These are phyloP conservation scores for Anoplopoma fimbria DNA, from an alignment of 2,113 vertebrate genomes.

Conservation along the genomic window DNA sequence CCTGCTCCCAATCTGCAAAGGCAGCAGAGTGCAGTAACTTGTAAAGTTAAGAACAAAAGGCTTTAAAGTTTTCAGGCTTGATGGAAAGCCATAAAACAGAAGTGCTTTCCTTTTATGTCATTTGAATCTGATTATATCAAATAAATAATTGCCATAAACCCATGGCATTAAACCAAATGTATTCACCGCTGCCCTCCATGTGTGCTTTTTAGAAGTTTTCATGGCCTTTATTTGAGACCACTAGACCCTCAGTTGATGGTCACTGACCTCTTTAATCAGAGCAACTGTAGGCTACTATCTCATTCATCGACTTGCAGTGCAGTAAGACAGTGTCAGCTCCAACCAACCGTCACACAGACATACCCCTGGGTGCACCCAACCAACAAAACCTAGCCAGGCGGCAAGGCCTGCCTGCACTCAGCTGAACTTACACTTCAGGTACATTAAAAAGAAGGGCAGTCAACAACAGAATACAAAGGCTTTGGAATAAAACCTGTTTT, in stretches of 20 bases:
- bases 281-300: slow-evolving; percentile 29
- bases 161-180: not conserved
- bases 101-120: not conserved
- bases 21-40: not conserved
- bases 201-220: not conserved
- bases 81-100: not conserved
- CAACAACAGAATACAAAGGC: not conserved
- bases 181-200: not conserved
- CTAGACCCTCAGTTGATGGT: slow-evolving; percentile 19
- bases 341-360: slow-evolving; percentile 50
- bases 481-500: not conserved
- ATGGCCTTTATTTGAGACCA: not conserved
- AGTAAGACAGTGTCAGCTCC: slow-evolving; percentile 40
- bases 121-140: not conserved
- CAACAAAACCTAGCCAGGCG: slow-evolving; percentile 39
- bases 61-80: not conserved
- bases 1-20: not conserved
- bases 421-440: slow-evolving; percentile 20
- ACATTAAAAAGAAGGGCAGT: not conserved
- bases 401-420: slow-evolving; percentile 13
- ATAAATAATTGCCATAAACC: not conserved
- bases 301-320: slow-evolving; percentile 42
- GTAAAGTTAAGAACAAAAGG: not conserved
- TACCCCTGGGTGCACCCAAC: slow-evolving; percentile 46
- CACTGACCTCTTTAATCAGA: slow-evolving; percentile 61